Evolutionary conservation across 2,113 vertebrate species (phyloP).

Genomic region (Empidonax traillii): DNA sequence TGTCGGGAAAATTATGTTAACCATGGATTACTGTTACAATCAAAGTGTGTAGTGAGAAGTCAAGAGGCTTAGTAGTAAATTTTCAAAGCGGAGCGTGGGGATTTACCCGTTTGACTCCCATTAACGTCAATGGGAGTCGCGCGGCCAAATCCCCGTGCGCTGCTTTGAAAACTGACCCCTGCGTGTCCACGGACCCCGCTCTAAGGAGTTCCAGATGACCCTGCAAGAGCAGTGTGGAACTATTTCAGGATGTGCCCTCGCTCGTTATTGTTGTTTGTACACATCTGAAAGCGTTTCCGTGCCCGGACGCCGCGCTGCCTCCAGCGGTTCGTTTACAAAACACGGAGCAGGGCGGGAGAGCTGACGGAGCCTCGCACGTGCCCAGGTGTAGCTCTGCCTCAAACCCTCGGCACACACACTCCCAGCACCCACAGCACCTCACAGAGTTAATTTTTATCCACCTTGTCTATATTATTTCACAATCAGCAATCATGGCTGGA

Average conservation of each 20-base stretch:
- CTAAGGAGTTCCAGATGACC: conserved; percentile 70
- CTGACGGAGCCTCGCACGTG: fast-evolving
- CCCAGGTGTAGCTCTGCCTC: not conserved
- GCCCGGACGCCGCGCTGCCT: not conserved
- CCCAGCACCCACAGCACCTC: not conserved
- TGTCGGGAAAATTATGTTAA: conserved; percentile 77
- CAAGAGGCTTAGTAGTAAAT: conserved; percentile 69
- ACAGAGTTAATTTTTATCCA: not conserved
- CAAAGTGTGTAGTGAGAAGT: conserved; percentile 76
- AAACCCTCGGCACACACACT: not conserved
- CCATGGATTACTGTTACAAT: conserved; percentile 77
- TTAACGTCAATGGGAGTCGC: conserved; percentile 61
- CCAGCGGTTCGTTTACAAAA: not conserved
- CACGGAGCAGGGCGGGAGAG: not conserved
- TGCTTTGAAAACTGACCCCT: conserved; percentile 67
- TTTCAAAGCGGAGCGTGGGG: conserved; percentile 67
- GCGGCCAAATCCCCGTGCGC: conserved; percentile 42
- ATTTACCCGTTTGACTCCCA: conserved; percentile 72
- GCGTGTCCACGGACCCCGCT: conserved; percentile 21
- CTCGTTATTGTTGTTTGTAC: conserved; percentile 46
- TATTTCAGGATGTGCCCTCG: conserved; percentile 39
- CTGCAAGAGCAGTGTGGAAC: conserved; percentile 20
- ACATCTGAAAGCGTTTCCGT: conserved; percentile 62
- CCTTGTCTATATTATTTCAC: not conserved
- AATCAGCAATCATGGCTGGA: not conserved